Evolutionary conservation across 2,113 vertebrate genomes (phyloP).

Genomic region (Crypturellus undulatus): DNA sequence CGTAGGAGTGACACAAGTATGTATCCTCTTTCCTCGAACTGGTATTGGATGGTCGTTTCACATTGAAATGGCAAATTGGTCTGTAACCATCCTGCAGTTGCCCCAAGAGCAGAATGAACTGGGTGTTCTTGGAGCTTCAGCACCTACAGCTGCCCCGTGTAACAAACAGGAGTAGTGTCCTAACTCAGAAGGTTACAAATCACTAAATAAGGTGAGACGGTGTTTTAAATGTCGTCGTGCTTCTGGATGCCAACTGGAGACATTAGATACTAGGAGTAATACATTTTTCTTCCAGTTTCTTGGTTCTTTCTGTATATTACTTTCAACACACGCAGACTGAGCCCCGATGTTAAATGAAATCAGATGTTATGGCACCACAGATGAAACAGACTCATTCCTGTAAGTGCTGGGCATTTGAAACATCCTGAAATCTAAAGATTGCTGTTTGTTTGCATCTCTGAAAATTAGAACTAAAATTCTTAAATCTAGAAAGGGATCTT

Average conservation of each 20-base stretch:
- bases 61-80: neutral
- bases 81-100: neutral
- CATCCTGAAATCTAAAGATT: neutral
- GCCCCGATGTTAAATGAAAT: neutral
- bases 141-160: neutral
- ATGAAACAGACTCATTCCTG: neutral
- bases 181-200: neutral
- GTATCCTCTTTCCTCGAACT: neutral
- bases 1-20: neutral
- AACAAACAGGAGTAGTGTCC: neutral
- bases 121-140: neutral
- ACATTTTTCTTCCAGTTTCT: conserved; percentile 11
- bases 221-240: neutral
- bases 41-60: neutral
- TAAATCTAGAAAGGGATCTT: neutral
- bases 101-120: neutral
- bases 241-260: neutral
- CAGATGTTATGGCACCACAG: neutral
- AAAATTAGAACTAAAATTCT: neutral
- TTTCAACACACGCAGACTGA: neutral
- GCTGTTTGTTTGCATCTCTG: neutral
- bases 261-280: neutral
- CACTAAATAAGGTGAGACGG: neutral
- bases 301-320: neutral
- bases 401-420: neutral